Percentiles rank a stretch among this genome's conserved stretches.
phyloP scores from a whole-genome alignment of 2,113 vertebrate species.

The Amia ocellicauda region DNA sequence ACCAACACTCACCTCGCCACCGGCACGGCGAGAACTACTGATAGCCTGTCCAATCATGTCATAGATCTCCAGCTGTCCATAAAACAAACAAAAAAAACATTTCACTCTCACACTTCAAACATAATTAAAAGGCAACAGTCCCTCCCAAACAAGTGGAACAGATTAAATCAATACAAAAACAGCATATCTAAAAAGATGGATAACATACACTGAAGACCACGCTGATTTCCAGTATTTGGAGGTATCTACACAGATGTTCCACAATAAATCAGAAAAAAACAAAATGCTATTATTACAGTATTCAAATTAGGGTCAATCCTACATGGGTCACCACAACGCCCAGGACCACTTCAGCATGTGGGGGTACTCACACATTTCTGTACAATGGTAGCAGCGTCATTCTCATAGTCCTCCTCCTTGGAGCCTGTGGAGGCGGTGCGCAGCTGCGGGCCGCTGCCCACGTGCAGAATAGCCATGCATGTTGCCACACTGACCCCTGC shows the following conservation, averaged over 20 bases:
- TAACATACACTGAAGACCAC: not conserved
- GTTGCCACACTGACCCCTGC: conserved; percentile 94
- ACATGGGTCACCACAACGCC: too few relatives aligned
- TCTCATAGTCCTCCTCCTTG: conserved; percentile 98
- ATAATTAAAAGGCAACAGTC: too few relatives aligned
- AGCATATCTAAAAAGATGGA: too few relatives aligned
- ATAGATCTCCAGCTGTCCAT: conserved; percentile 90
- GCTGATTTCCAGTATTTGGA: too few relatives aligned
- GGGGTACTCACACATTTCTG: conserved; percentile 92
- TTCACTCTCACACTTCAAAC: too few relatives aligned
- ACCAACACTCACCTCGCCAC: conserved; percentile 81
- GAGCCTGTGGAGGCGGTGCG: conserved; percentile 86
- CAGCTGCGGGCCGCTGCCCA: conserved; percentile 88
- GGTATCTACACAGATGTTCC: too few relatives aligned
- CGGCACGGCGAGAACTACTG: conserved; percentile 88
- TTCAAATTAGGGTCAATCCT: too few relatives aligned
- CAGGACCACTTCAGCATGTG: too few relatives aligned
- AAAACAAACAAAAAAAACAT: conserved; percentile 25
- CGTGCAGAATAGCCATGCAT: conserved; percentile 97
- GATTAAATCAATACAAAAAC: too few relatives aligned
- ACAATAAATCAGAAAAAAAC: too few relatives aligned
- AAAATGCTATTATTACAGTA: too few relatives aligned
- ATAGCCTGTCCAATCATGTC: conserved; percentile 98
- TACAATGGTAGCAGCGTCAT: conserved; percentile 94
- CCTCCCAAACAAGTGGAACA: too few relatives aligned